Evolutionary conservation across 2,113 vertebrate genomes (phyloP).

Genomic region (Grantiella picta): DNA sequence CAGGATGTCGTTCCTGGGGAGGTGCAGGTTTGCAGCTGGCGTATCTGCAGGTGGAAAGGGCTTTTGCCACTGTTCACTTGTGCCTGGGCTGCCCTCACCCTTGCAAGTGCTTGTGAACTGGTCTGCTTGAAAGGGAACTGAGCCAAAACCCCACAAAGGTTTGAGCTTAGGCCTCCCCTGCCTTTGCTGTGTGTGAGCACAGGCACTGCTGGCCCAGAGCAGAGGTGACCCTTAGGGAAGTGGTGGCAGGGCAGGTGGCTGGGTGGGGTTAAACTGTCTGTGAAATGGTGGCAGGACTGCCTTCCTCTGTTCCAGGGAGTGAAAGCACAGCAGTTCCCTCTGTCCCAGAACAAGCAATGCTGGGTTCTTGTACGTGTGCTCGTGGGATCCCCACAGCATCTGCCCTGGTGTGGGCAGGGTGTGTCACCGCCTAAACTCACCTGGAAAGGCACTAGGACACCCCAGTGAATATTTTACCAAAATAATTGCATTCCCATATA

Average conservation of each 20-base stretch:
- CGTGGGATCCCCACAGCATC: neutral
- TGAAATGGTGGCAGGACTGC: neutral
- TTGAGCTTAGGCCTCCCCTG: neutral
- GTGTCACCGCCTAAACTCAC: neutral
- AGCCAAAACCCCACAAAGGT: neutral
- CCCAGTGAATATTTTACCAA: neutral
- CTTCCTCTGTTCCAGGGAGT: neutral
- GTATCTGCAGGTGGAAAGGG: neutral
- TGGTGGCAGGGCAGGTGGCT: neutral
- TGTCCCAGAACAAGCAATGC: neutral
- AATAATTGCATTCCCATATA: neutral
- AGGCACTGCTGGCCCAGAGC: neutral
- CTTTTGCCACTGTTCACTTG: neutral
- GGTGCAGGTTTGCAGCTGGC: neutral
- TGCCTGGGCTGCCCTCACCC: neutral
- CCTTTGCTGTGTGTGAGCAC: fast-evolving
- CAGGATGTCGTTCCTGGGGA: neutral
- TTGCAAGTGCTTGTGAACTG: neutral
- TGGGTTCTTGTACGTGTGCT: neutral
- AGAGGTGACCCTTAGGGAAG: neutral
- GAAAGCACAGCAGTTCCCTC: neutral
- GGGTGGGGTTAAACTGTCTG: neutral
- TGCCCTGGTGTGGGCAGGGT: neutral
- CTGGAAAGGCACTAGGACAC: neutral
- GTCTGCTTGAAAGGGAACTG: neutral